A percentile compares a stretch with the other conserved stretches of the same genome.
Conservation (phyloP, 2,888 invertebrate species). For the Acanthosepion esculentum region DNA sequence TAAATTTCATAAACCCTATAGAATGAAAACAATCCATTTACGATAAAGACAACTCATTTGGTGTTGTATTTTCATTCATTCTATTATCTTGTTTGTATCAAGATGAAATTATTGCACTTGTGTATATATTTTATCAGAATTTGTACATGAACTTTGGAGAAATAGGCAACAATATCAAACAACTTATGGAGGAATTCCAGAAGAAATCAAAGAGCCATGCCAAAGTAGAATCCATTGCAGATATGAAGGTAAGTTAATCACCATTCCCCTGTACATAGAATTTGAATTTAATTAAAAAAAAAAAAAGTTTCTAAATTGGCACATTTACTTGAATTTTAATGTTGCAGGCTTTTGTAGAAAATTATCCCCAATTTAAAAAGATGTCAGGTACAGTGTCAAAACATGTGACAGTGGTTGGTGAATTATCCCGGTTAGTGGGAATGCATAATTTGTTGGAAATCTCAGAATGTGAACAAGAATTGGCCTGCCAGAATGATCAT, state of each 20-base stretch:
- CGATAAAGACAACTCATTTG: no score
- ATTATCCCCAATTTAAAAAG: conserved; percentile 95
- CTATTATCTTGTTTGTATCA: no score
- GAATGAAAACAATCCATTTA: no score
- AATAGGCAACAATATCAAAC: conserved; percentile 96
- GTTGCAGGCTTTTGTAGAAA: conserved; percentile 88
- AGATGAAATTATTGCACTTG: no score
- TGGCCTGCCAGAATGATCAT: conserved; percentile 83
- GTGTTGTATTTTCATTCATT: no score
- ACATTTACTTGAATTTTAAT: background rate
- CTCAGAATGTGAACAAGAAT: conserved; percentile 75
- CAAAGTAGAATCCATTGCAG: conserved; percentile 97
- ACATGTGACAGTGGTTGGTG: conserved; percentile 97
- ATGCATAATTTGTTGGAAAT: conserved; percentile 88
- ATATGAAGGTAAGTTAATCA: conserved; percentile 86
- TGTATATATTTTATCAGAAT: conserved; percentile 79
- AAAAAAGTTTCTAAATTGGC: no score
- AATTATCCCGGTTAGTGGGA: conserved; percentile 89
- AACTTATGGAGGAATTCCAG: conserved; percentile 97
- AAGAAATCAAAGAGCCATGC: conserved; percentile 94
- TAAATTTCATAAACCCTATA: no score
- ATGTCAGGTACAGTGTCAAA: conserved; percentile 89
- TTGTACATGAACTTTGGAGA: conserved; percentile 97
- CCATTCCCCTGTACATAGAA: no score
- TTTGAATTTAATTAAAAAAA: no score